Evolutionary conservation across 2,113 vertebrate genomes (phyloP), one percentile per base, ranked within the genome.

Genomic region (Pelusios castaneus): DNA sequence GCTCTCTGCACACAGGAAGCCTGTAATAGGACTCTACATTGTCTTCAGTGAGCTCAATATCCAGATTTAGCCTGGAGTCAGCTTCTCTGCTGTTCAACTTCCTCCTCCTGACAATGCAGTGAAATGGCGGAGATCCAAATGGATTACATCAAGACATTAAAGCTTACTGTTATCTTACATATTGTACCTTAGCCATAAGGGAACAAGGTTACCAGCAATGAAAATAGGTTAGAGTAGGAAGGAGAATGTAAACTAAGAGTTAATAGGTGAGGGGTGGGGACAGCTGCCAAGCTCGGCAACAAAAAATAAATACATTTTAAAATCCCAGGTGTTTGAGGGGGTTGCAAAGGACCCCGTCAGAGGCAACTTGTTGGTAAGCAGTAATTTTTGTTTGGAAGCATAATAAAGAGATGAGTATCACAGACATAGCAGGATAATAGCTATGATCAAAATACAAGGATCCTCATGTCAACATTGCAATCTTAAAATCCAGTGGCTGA

Each of bases 41-140:
- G 63, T 38, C 79, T 31, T 13, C 27, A n/a, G 51, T 92, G 89
- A 95, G 77, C 83, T 90, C 91, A 93, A 84, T 14, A 55, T 80
- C 84, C 73, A 80, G 80, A 94, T n/a, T 93, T 3, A 94, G 85
- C 80, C 52, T 54, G 9, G 38, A 92, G 80, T 54, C 78, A 87
- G 75, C 10, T 51, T 41, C 70, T 25, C 41, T 54, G 3, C 82
- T 70, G 22, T 34, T 47, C 54, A 12, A 70, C 1, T 2, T n/a
- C 89, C 52, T 94, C 67, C 80, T 77, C 81, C 80, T 11, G 16
- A 27, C 60, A 51, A 16, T 2, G 14, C 47, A 90, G 51, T 29
- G 55, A n/a, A 41, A 79, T 0, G 27, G 77, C 89, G 56, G 2
- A 13, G 25, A 79, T 77, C 76, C 83, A 84, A 91, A 34, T 2